A percentile compares a stretch with the other conserved stretches of the same genome.
Evolutionary conservation across 2,797 vertebrate species (phyloP).

Genomic region (Coregonus sp.): DNA sequence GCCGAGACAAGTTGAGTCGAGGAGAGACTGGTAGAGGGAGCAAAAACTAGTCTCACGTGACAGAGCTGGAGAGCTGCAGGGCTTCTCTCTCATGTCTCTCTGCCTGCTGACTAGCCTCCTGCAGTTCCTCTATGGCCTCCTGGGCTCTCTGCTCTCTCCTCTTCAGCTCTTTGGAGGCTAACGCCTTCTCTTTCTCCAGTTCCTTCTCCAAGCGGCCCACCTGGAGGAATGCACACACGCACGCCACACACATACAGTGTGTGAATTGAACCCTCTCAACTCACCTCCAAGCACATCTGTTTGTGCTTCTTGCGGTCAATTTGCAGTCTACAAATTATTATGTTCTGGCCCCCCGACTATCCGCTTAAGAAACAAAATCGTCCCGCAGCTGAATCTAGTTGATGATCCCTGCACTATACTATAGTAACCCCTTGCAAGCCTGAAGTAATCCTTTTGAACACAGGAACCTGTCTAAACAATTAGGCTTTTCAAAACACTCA

Average conservation of each 20-base stretch:
- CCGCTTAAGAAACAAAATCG: not conserved
- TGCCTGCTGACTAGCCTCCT: slow-evolving; percentile 62
- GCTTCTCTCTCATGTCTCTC: slow-evolving; percentile 63
- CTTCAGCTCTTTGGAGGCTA: slow-evolving; percentile 68
- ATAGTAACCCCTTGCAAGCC: not conserved
- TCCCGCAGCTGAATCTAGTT: no score
- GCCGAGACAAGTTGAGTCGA: not conserved
- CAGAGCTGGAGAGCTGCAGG: slow-evolving; percentile 23
- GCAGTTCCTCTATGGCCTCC: slow-evolving; percentile 15
- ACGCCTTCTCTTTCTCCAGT: slow-evolving; percentile 52
- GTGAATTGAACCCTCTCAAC: not conserved
- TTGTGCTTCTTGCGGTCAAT: no score
- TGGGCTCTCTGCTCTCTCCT: slow-evolving; percentile 67
- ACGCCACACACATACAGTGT: not conserved
- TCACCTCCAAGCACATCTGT: not conserved
- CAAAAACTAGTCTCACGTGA: slow-evolving; percentile 26
- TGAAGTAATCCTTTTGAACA: not conserved
- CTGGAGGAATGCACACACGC: slow-evolving; percentile 53
- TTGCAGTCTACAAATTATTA: no score
- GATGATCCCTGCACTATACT: no score
- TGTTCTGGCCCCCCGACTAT: not conserved
- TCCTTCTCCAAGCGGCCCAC: slow-evolving; percentile 73
- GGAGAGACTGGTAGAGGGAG: not conserved
- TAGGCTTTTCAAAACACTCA: not conserved
- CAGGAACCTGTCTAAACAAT: not conserved